Evolutionary conservation across 2,888 invertebrate genomes (phyloP).

Genomic region (Linnaemya vulpina): DNA sequence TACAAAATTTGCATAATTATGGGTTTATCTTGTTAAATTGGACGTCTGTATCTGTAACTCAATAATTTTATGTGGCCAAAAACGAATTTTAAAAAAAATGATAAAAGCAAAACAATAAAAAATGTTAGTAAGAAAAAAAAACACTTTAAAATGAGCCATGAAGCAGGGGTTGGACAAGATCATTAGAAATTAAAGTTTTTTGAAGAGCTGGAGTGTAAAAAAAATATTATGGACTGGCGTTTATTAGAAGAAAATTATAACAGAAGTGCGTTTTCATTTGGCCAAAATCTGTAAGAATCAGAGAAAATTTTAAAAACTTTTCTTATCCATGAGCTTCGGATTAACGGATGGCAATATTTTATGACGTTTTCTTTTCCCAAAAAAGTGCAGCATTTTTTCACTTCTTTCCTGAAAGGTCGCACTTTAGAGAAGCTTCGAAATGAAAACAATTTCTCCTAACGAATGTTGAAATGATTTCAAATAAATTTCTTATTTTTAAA

Average conservation of each 20-base stretch:
- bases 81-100: not conserved
- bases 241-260: not conserved
- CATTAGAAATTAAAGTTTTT: slow-evolving; percentile 65
- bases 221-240: slow-evolving; percentile 28
- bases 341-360: not conserved
- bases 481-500: no score
- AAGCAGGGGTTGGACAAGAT: slow-evolving; percentile 64
- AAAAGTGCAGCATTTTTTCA: no score
- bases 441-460: no score
- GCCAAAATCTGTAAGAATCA: not conserved
- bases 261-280: not conserved
- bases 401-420: no score
- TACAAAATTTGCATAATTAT: slow-evolving; percentile 71
- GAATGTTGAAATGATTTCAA: no score
- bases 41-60: slow-evolving; percentile 69
- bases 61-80: slow-evolving; percentile 55
- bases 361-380: no score
- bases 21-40: slow-evolving; percentile 71
- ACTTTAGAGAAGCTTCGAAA: no score
- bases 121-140: not conserved
- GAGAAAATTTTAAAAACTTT: not conserved
- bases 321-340: no score
- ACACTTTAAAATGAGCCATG: slow-evolving; percentile 40
- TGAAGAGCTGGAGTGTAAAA: slow-evolving; percentile 54
- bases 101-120: slow-evolving; percentile 30